Base-by-base conservation (phyloP, 1,140 invertebrate genomes). In the Rhyacophila brunnea region DNA sequence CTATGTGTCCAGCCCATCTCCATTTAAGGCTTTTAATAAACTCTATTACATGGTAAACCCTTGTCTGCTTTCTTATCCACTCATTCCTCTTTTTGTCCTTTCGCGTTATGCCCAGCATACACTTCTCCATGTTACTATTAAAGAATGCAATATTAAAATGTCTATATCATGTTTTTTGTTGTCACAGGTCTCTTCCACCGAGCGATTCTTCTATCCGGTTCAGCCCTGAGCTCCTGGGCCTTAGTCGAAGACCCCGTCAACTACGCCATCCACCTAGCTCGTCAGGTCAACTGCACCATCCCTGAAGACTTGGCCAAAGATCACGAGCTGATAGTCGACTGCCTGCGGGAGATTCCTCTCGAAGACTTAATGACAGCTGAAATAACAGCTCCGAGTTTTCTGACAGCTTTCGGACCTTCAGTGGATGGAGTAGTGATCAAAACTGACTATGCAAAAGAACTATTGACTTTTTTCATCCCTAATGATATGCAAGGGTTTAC, bases 171-270 rank as follows among this genome's bases (percentile, higher is more conserved):
- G n/a, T 28, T 28, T 28, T 28, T 28, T 28, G 3, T 9, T 28
- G 3, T 28, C 9, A 1, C 75, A 88, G 90, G 88, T 62, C 77
- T 97, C 3, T 97, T 98, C 72, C 92, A 95, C 64, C 85, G 94
- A 60, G 90, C 92, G 4, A 89, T 97, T 52, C 80, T 98, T 5
- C 82, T 96, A 68, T 95, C 92, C 1, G 95, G 95, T 6, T 96
- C 95, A 13, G 95, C 95, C 0, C 77, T 97, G 9, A 92, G 91
- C 42, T 92, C 90, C 0, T 98, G 93, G 96, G 95, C 95, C 0
- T 79, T 96, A 36, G 92, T 96, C 1, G 88, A 93, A 67, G 91
- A 96, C 74, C 93, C 95, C 0, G 86, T 90, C 0, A 84, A 86
- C 52, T 95, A 91, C 70, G 92, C 95, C 5, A 75, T 90, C 14